Evolutionary conservation across 2,113 vertebrate species (phyloP).

Genomic region (Oophaga pumilio): DNA sequence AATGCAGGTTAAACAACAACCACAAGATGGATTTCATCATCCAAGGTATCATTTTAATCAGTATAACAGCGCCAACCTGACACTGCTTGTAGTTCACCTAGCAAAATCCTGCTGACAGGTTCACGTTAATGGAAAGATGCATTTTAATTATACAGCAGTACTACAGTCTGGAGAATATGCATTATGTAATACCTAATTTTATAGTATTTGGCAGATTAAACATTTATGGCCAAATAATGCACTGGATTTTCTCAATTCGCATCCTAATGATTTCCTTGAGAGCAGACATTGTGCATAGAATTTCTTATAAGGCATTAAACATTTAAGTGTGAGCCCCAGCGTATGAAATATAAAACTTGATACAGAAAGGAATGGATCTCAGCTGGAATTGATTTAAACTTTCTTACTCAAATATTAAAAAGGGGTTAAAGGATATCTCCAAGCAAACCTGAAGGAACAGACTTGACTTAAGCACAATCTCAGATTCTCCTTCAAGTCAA

Average conservation of each 20-base stretch:
- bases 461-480: too few species aligned
- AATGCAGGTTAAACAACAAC: too few species aligned
- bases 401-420: background rate
- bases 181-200: slow-evolving; percentile 11
- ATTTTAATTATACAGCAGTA: too few species aligned
- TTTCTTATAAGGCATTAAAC: slow-evolving; percentile 44
- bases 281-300: slow-evolving; percentile 42
- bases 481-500: too few species aligned
- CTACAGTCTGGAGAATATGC: background rate
- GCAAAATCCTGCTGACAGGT: too few species aligned
- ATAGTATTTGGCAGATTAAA: slow-evolving; percentile 5
- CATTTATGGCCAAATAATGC: slow-evolving; percentile 5
- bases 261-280: slow-evolving; percentile 32
- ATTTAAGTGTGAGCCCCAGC: slow-evolving; percentile 12
- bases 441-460: background rate
- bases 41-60: too few species aligned
- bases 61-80: too few species aligned
- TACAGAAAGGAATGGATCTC: background rate
- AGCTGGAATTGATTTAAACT: background rate
- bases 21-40: too few species aligned
- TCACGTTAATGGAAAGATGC: too few species aligned
- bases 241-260: slow-evolving; percentile 22
- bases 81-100: too few species aligned
- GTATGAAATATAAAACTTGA: background rate
- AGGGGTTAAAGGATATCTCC: background rate